Base-by-base conservation (phyloP, 1,140 invertebrate genomes). In the Neodiprion lecontei region DNA sequence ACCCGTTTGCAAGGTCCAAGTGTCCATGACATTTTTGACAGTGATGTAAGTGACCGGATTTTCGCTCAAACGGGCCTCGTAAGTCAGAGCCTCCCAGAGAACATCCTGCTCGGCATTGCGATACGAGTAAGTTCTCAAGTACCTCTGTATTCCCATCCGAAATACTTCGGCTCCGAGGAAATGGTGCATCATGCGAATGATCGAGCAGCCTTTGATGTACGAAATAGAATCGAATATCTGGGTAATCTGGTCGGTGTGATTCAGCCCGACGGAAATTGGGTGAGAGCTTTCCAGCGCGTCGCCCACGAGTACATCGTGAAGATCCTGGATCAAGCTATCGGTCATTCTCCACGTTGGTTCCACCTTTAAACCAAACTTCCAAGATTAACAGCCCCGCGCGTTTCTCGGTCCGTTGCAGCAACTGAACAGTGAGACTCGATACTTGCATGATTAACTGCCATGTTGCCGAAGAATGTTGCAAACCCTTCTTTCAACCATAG, bases 221-320 rank as follows among this genome's bases (percentile, higher is more conserved):
- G 74, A 53, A 9, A 69, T 79, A 10, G 12, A 23, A n/a, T 70
- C 17, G 61, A 73, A 71, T 48, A 70, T 48, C 21, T 73, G 66
- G 7, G 61, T 48, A 4, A 28, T 48, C n/a, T 53, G 48, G 14
- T 23, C 21, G 14, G 61, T 67, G 80, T 92, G 83, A 67, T 90
- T 88, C 21, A 93, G 90, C 11, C 90, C 88, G 3, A 92, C 89
- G 0, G 91, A 93, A 5, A 93, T 91, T 14, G 91, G 91, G 84
- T 92, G 92, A 11, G 91, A 92, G 9, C 88, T 90, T 76, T 90
- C 88, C 21, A 93, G 77, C 0, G 91, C 84, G 79, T 93, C 92
- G 12, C 91, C 80, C 0, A 82, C 82, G 74, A 92, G 89, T 9
- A 92, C 90, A 8, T 85, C 82, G 72, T 91, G 73, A 3, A 90